Conservation (phyloP, 2,797 vertebrate species). For the Pseudochirops corinnae region DNA sequence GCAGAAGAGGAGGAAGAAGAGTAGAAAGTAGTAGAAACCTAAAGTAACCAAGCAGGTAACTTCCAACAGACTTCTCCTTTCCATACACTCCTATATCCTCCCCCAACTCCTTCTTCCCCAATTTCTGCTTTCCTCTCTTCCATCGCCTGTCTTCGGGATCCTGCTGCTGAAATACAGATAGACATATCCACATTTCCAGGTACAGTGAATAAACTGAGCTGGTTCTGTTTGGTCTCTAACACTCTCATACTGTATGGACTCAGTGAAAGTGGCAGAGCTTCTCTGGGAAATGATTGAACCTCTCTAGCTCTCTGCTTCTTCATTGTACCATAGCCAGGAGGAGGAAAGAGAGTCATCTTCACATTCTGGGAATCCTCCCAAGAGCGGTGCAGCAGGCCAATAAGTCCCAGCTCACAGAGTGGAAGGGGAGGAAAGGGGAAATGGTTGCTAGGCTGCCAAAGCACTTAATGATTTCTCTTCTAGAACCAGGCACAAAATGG, state of each 20-base stretch:
- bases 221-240: background rate
- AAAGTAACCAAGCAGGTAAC: slow-evolving; percentile 13
- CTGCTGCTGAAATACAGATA: background rate
- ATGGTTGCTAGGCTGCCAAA: background rate
- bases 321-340: background rate
- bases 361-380: background rate
- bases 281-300: background rate
- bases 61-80: background rate
- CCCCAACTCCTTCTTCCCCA: background rate
- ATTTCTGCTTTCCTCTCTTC: background rate
- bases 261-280: slow-evolving; percentile 1
- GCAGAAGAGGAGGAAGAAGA: too few species aligned
- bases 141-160: background rate
- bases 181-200: background rate
- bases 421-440: background rate
- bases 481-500: background rate
- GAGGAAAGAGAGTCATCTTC: background rate
- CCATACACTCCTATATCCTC: background rate
- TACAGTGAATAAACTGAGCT: background rate
- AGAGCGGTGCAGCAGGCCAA: background rate
- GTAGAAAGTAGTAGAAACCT: background rate
- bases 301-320: background rate
- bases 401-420: background rate
- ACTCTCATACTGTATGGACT: background rate
- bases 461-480: background rate